Conservation (phyloP, 2,888 invertebrate genomes). For the Leptothorax acervorum region DNA sequence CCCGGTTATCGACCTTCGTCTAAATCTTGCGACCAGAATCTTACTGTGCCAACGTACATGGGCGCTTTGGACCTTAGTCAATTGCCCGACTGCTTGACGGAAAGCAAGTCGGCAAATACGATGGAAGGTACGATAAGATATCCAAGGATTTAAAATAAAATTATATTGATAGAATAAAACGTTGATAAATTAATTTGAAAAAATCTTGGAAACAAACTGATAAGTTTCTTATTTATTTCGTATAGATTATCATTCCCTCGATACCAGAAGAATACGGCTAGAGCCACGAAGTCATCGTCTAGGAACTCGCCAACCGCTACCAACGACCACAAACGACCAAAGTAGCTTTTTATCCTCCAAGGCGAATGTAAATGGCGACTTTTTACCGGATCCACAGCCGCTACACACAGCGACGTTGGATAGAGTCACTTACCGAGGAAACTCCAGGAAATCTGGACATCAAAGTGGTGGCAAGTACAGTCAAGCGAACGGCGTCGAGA, state of each 20-base stretch:
- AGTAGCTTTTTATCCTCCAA: constrained; percentile 62
- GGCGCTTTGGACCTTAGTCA: constrained; percentile 78
- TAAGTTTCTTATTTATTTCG: background rate
- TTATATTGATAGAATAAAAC: background rate
- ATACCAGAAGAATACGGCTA: constrained; percentile 77
- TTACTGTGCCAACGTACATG: constrained; percentile 77
- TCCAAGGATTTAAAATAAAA: background rate
- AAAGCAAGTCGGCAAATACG: constrained; percentile 67
- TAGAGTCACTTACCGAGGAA: constrained; percentile 80
- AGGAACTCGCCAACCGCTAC: constrained; percentile 70
- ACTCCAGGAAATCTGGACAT: constrained; percentile 76
- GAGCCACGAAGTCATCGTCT: constrained; percentile 81
- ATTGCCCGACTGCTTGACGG: constrained; percentile 76
- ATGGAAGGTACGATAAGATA: constrained; percentile 67
- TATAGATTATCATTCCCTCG: constrained; percentile 74
- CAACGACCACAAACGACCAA: constrained; percentile 66
- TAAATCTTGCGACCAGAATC: constrained; percentile 73
- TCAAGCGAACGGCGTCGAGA: constrained; percentile 79
- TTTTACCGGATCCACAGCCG: constrained; percentile 71
- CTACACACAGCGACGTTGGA: constrained; percentile 82
- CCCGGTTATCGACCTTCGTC: constrained; percentile 80
- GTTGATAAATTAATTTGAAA: background rate
- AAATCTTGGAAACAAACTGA: background rate
- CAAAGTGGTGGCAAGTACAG: constrained; percentile 76
- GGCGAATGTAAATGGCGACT: constrained; percentile 69